These are phyloP conservation scores for Drosophila sp. DNA, from an alignment of 1,140 invertebrate species.

Conservation along the genomic window DNA sequence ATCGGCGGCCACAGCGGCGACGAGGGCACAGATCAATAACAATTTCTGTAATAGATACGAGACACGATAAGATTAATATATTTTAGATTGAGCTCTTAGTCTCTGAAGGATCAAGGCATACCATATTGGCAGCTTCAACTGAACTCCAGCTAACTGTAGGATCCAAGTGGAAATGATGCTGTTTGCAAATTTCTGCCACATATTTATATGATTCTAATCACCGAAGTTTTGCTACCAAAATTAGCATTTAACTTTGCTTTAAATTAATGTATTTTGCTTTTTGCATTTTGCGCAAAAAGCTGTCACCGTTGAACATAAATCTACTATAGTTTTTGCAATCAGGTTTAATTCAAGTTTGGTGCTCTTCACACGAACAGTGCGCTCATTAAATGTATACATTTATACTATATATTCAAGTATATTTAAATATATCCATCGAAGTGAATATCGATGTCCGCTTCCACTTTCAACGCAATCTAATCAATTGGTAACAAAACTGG, in stretches of 20 bases:
- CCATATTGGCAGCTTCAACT: conserved; percentile 74
- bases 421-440: conserved; percentile 3
- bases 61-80: neutral
- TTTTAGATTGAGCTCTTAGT: neutral
- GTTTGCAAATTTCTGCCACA: conserved; percentile 47
- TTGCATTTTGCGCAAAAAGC: conserved; percentile 42
- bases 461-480: conserved; percentile 39
- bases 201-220: conserved; percentile 82
- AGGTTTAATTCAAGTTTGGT: conserved; percentile 72
- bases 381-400: conserved; percentile 3
- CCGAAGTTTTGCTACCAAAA: conserved; percentile 51
- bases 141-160: conserved; percentile 70
- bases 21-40: conserved; percentile 72
- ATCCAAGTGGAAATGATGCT: conserved; percentile 80
- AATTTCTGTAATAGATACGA: conserved; percentile 65
- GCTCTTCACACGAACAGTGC: conserved; percentile 29
- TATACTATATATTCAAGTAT: conserved; percentile 4
- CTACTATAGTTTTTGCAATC: conserved; percentile 79
- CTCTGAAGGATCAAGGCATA: conserved; percentile 35
- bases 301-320: conserved; percentile 68
- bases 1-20: conserved; percentile 73
- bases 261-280: conserved; percentile 79
- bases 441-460: conserved; percentile 47
- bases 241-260: conserved; percentile 70
- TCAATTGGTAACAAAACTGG: conserved; percentile 34